Evolutionary conservation across 2,113 vertebrate genomes (phyloP), one percentile per base, ranked within the genome.

Genomic region (Sapayoa aenigma): DNA sequence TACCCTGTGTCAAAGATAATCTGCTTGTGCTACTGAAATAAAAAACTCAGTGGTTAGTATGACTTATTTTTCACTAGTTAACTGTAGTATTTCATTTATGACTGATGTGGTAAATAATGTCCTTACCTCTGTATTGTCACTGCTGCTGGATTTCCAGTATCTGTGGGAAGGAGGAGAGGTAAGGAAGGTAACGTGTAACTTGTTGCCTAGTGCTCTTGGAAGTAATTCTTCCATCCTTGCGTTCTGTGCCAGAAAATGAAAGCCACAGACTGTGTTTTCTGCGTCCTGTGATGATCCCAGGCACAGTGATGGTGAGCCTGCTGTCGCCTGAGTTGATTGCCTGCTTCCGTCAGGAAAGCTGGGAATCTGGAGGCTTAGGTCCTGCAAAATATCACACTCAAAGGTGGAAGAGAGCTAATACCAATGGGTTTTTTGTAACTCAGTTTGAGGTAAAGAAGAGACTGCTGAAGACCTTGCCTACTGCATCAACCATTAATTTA

Each of bases 11-110:
- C 60, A 56, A 42, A 92, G 72, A 67, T 86, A 74, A 90, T 71
- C 52, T 84, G 65, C 3, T 73, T 78, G 49, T 87, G 28, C 60
- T 89, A 58, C 84, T 95, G 84, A 87, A 94, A 67, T 31, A 71
- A 84, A 73, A 55, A 89, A 65, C 62, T 90, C 47, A 10, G 62
- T 9, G 21, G 14, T 91, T 91, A 78, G 27, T 65, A 39, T 89
- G 69, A 89, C 84, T 91, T 89, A 33, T 87, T 84, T 89, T 71
- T 78, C 83, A 46, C 49, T 88, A 60, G 12, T 52, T 80, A 69
- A 59, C 30, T 78, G 47, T 73, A 77, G 25, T 50, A 59, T 22
- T 80, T 68, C 1, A 49, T 68, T 85, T 87, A 56, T 35, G 75
- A 12, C 5, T 49, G n/a, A 8, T 22, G 6, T 13, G 46, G 28